Evolutionary conservation across 1,140 invertebrate species (phyloP).

Genomic region (Psilanteris sp.): DNA sequence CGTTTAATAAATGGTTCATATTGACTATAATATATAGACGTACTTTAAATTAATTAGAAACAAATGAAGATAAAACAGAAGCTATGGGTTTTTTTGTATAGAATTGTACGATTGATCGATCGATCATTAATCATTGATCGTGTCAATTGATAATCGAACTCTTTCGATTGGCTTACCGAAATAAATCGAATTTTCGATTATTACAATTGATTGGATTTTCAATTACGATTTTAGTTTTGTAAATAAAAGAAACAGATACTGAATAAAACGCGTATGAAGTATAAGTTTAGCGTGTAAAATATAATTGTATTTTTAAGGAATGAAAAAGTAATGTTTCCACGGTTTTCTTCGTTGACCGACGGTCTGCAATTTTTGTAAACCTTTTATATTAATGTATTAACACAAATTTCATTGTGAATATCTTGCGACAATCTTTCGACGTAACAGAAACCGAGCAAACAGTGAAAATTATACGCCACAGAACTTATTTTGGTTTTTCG

Average conservation of each 20-base stretch:
- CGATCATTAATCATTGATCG: conserved; percentile 22
- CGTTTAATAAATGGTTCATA: conserved; percentile 36
- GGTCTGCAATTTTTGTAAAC: conserved; percentile 52
- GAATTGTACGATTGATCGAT: conserved; percentile 3
- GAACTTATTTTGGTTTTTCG: background rate
- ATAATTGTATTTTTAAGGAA: conserved; percentile 59
- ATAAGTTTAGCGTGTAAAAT: conserved; percentile 54
- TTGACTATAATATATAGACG: conserved; percentile 29
- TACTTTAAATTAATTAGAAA: conserved; percentile 25
- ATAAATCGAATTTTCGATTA: conserved; percentile 24
- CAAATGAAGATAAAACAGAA: conserved; percentile 9
- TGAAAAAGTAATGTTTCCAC: conserved; percentile 34
- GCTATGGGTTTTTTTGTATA: conserved; percentile 9
- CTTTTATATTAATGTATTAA: conserved; percentile 48
- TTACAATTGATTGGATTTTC: conserved; percentile 16
- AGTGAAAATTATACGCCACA: conserved; percentile 17
- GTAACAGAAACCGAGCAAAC: conserved; percentile 8
- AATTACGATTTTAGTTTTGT: conserved; percentile 35
- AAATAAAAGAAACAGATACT: conserved; percentile 41
- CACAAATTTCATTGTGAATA: conserved; percentile 37
- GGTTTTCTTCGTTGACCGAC: conserved; percentile 42
- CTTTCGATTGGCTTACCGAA: conserved; percentile 9
- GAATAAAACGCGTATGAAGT: conserved; percentile 43
- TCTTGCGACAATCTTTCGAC: conserved; percentile 51
- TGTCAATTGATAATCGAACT: conserved; percentile 14